phyloP scores from a whole-genome alignment of 2,888 invertebrate species.

The Apomyelois bistriatella region DNA sequence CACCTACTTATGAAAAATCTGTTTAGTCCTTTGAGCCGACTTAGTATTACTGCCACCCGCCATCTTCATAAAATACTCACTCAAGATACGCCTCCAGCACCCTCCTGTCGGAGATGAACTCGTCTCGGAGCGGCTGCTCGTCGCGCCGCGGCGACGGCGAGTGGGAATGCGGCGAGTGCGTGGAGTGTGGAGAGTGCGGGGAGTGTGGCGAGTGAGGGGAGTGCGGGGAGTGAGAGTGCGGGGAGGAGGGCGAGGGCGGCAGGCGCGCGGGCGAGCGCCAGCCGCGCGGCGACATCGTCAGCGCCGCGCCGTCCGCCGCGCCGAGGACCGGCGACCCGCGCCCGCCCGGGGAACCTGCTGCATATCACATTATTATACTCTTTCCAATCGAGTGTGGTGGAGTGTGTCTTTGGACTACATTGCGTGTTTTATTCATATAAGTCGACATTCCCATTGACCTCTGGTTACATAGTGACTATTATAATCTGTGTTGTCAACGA shows the following conservation, averaged over 20 bases:
- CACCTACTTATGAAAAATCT: too few relatives aligned
- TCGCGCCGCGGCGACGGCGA: conserved; percentile 13
- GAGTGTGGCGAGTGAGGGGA: conserved; percentile 11
- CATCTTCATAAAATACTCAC: conserved; percentile 7
- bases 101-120: conserved; percentile 42
- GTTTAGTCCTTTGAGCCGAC: too few relatives aligned
- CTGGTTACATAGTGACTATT: too few relatives aligned
- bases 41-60: not conserved
- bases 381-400: too few relatives aligned
- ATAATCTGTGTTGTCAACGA: too few relatives aligned
- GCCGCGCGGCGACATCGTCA: conserved; percentile 7
- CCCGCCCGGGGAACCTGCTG: not conserved
- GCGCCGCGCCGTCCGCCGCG: not conserved
- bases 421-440: too few relatives aligned
- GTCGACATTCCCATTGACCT: too few relatives aligned
- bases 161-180: conserved; percentile 15
- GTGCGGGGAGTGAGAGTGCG: conserved; percentile 8
- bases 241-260: conserved; percentile 21
- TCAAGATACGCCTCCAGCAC: conserved; percentile 33
- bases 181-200: too few relatives aligned
- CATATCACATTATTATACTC: too few relatives aligned
- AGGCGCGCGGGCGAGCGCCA: conserved; percentile 23
- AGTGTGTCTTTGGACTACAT: too few relatives aligned
- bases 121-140: conserved; percentile 29
- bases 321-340: not conserved